Evolutionary conservation across 2,888 invertebrate species (phyloP).

Genomic region (Hypselothyrea guttata): DNA sequence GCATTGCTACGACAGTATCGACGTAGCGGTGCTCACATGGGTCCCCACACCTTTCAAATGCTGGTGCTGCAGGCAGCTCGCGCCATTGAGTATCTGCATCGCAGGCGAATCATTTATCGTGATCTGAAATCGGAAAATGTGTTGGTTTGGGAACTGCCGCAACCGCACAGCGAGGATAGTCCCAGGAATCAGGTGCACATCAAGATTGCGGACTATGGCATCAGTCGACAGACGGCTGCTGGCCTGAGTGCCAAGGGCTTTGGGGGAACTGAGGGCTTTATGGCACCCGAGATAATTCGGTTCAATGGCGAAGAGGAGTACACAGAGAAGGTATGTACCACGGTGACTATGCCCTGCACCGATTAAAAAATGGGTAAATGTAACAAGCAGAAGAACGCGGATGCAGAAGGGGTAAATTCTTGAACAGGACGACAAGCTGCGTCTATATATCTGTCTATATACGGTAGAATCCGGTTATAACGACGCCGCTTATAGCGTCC

Average conservation of each 20-base stretch:
- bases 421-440: no score
- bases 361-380: no score
- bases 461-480: no score
- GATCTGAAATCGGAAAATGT: slow-evolving; percentile 96
- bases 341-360: no score
- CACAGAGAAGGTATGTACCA: slow-evolving; percentile 95
- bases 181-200: slow-evolving; percentile 90
- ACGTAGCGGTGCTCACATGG: slow-evolving; percentile 91
- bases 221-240: slow-evolving; percentile 90
- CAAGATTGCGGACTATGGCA: slow-evolving; percentile 98
- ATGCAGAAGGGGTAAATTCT: no score
- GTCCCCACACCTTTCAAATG: slow-evolving; percentile 91
- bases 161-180: slow-evolving; percentile 86
- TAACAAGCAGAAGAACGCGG: no score
- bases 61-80: slow-evolving; percentile 95
- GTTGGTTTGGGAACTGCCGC: slow-evolving; percentile 97
- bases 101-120: slow-evolving; percentile 93
- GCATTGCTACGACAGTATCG: slow-evolving; percentile 92
- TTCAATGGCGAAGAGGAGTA: slow-evolving; percentile 99
- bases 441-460: no score
- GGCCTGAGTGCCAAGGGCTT: slow-evolving; percentile 96
- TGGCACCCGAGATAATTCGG: slow-evolving; percentile 99
- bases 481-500: no score
- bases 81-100: slow-evolving; percentile 97
- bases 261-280: slow-evolving; percentile 99